Base-by-base conservation (phyloP, 2,888 invertebrate genomes). In the Hydrotaea cyrtoneurina region DNA sequence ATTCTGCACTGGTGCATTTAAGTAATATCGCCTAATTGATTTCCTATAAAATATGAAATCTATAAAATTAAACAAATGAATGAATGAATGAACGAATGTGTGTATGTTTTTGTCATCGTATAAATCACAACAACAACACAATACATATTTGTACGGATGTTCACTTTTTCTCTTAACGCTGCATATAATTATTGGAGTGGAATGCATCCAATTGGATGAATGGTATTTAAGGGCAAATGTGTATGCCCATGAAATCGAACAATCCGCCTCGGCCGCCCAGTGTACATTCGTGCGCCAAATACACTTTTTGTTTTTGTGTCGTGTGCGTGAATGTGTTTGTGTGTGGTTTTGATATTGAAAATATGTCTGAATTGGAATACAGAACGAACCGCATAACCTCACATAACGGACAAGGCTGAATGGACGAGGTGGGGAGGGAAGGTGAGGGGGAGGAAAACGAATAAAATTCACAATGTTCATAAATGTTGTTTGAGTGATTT, bases 81-180 rank as follows among this genome's bases (percentile, higher is more conserved):
- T n/a, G n/a, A n/a, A n/a, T n/a, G n/a, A n/a, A n/a, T n/a, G n/a
- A n/a, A n/a, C n/a, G n/a, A 21, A 71, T 75, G 81, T 71, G 77
- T 81, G 74, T 57, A 74, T 82, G 81, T 79, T 86, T 86, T 86
- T 86, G 86, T 85, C 86, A 83, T 82, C 78, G 57, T 78, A 83
- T 87, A 87, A 87, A 86, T 87, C 86, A 86, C 83, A 83, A 80
- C 80, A 78, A 80, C 80, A 78, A 76, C 31, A 13, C 59, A 55
- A 75, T 78, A 46, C 81, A 84, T 84, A 81, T 78, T 78, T 81
- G 64, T 23, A 69, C 74, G 36, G 72, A 53, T 59, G 69, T 69
- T 69, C 23, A 2, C 8, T 43, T 66, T 39, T 66, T 64, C 3
- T 10, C 21, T 53, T 17, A 69, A 46, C 69, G 21, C 8, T 46